Evolutionary conservation across 2,113 vertebrate genomes (phyloP), one percentile per base, ranked within the genome.

Genomic region (Misgurnus mizolepis): DNA sequence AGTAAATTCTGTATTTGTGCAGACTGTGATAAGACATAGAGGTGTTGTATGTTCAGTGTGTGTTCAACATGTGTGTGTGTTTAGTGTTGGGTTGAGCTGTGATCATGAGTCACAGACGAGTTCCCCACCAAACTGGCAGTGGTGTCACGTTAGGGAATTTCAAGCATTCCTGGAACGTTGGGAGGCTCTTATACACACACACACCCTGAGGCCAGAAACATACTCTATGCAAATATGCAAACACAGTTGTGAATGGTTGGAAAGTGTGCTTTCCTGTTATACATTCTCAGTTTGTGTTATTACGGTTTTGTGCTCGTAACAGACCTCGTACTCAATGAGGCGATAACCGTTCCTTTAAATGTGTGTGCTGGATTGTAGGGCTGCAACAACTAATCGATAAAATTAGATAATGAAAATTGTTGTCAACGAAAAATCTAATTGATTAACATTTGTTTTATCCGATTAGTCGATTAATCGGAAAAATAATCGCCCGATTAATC

Each of bases 101-200:
- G 81, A 72, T 76, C 17, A 39, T 84, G 84, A 80, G 84, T 87
- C 86, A 83, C 64, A 50, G 62, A 70, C 64, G 80, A 87, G 80
- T 85, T 84, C 82, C 56, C 47, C 74, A n/a, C 82, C 80, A 85
- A 85, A 82, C 53, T 66, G 69, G 80, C 64, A 61, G 47, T 22
- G 53, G 7, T 69, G 71, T 82, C 34, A 50, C 79, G 72, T 58
- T 41, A 18, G 34, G 67, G 82, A 85, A 80, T 87, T 75, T 80
- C 83, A 82, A 80, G 79, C 81, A 85, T 85, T 58, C 65, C 60
- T 53, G 69, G n/a, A 72, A 82, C 17, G 27, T 49, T 6, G 22
- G 18, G 55, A 73, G 49, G 18, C 15, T 69, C 39, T 3, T 50
- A 7, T 27, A 2, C 75, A 17, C 45, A n/a, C 45, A n/a, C 55